Base-by-base conservation (phyloP, 2,888 invertebrate genomes). In the Cryptus viduatorius region DNA sequence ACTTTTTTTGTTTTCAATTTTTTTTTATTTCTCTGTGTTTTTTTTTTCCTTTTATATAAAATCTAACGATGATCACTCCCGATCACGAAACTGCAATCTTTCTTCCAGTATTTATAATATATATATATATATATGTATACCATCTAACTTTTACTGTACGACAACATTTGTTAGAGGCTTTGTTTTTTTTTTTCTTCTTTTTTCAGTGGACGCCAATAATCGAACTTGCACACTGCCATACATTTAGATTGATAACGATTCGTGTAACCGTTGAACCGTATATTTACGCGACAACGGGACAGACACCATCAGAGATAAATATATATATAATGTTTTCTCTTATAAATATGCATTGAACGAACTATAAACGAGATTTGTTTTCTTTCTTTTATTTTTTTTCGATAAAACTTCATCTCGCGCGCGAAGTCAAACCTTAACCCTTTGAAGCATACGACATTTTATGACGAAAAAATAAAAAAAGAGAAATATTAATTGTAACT, bases 21-120 rank as follows among this genome's bases (percentile, higher is more conserved):
- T 87, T 86, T 82, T 79, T 87, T 37, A 86, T 87, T 89, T 78
- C 84, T 84, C 88, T 87, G 85, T 81, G 86, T 87, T 71, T 83
- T 88, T 88, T 83, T 80, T 80, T 84, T 88, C 72, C 83, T 87
- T 87, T 89, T 88, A 89, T 85, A 86, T 90, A 92, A 91, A 92
- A 90, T 91, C 86, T 88, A 90, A 88, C 83, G 88, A 87, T 85
- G 84, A 88, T 90, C 82, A 79, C 29, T 10, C 85, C 86, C 76
- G 82, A 91, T 88, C 89, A 87, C 77, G 90, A 88, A 88, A 64
- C 82, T 82, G 86, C 88, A 88, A 88, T 88, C 86, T 88, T 67
- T 44, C 46, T 73, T 81, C 24, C 64, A 72, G 56, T 76, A 75
- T 79, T 65, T 73, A 79, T 77, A 76, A 67, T 73, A 73, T 73